Base-by-base conservation (phyloP, 2,797 vertebrate genomes). In the Cryptoblepharus egeriae region DNA sequence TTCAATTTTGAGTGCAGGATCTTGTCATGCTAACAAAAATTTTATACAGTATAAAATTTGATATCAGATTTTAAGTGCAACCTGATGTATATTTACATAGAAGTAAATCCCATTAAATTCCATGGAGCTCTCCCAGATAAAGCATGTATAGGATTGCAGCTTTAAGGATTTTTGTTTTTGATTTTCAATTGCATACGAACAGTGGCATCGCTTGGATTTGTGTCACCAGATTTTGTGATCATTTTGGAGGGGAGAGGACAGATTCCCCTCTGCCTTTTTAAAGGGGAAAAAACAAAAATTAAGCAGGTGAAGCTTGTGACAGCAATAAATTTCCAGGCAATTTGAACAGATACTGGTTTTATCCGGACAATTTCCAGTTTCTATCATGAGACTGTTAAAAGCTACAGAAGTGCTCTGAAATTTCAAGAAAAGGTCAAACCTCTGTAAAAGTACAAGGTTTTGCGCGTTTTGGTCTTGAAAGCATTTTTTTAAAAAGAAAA, bases 1-100 rank as follows among this genome's bases (percentile, higher is more conserved):
- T n/a, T n/a, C n/a, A n/a, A 39, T 49, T 75, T 49, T 69, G 80
- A 61, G 67, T 49, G 18, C 30, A 63, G 26, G 26, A 71, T 82
- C 75, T 5, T 22, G 18, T 70, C 45, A 26, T 76, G 16, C 30
- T 16, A 63, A 30, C 30, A 39, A 55, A 42, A 52, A 61, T 37
- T 30, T 1, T 37, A 64, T 30, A 3, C 22, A 73, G 32, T n/a
- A n/a, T n/a, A n/a, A n/a, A n/a, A n/a, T n/a, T n/a, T n/a, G n/a
- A n/a, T n/a, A n/a, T n/a, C n/a, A n/a, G n/a, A n/a, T n/a, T n/a
- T n/a, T n/a, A n/a, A n/a, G n/a, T 16, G 16, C 28, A 74, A 42
- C 32, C 68, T 30, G n/a, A 61, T 30, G 35, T 15, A 26, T 35
- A 68, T 71, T 32, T 45, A 79, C 57, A 30, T 13, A 58, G 65